These are phyloP conservation scores for Panzeria rudis DNA, from an alignment of 2,888 invertebrate genomes.

Conservation along the genomic window DNA sequence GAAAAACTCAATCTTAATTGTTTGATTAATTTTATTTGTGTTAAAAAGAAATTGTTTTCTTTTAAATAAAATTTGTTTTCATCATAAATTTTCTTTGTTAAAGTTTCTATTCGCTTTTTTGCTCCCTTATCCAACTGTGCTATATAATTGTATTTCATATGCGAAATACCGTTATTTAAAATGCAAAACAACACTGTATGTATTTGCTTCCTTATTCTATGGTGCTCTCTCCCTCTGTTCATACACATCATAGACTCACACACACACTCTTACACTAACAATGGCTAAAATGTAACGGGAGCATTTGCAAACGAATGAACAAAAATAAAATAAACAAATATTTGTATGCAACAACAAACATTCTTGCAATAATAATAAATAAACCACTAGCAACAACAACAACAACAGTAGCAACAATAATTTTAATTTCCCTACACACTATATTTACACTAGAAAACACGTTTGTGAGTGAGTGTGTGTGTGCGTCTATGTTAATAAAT, in stretches of 20 bases:
- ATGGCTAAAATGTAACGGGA: slow-evolving; percentile 51
- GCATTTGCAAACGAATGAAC: slow-evolving; percentile 40
- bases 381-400: slow-evolving; percentile 7
- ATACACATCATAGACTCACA: neutral
- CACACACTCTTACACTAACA: neutral
- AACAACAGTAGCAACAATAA: slow-evolving; percentile 27
- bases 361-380: slow-evolving; percentile 7
- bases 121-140: slow-evolving; percentile 1
- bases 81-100: neutral
- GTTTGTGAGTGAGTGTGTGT: neutral
- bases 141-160: neutral
- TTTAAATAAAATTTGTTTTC: neutral
- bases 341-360: slow-evolving; percentile 51
- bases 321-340: slow-evolving; percentile 46
- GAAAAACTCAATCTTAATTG: neutral
- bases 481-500: neutral
- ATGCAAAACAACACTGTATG: slow-evolving; percentile 23
- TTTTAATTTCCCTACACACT: slow-evolving; percentile 13
- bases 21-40: neutral
- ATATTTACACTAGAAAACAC: neutral
- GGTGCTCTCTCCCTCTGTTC: neutral
- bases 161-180: slow-evolving; percentile 17
- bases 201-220: slow-evolving; percentile 23
- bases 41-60: neutral
- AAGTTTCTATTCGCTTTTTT: neutral